phyloP scores from a whole-genome alignment of 2,113 vertebrate genomes.

The Grallaria varia region DNA sequence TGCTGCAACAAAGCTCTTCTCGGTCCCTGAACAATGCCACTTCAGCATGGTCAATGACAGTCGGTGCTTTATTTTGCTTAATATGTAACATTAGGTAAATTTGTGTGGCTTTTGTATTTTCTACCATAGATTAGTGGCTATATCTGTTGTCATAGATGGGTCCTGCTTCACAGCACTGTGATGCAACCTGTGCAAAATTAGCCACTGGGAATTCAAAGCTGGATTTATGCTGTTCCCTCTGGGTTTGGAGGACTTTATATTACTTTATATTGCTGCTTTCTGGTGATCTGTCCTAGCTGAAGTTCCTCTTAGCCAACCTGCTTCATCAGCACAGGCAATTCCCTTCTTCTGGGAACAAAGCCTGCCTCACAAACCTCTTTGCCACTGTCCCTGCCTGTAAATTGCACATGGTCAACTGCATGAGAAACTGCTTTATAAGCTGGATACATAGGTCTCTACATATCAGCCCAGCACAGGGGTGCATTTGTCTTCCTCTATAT shows the following conservation, averaged over 20 bases:
- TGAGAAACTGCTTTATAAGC: not conserved
- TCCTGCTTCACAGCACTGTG: not conserved
- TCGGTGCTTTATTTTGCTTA: not conserved
- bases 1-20: not conserved
- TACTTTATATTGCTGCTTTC: not conserved
- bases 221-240: not conserved
- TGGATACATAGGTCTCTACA: rapidly evolving
- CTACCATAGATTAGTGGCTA: not conserved
- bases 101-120: not conserved
- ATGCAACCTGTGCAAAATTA: not conserved
- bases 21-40: not conserved
- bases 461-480: not conserved
- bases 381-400: not conserved
- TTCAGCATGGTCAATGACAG: not conserved
- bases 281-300: not conserved
- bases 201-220: not conserved
- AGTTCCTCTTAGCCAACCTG: not conserved
- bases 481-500: not conserved
- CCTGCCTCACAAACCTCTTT: not conserved
- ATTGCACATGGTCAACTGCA: not conserved
- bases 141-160: not conserved
- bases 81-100: not conserved
- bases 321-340: not conserved
- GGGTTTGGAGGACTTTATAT: not conserved
- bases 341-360: not conserved